Conservation (phyloP, 2,888 invertebrate species). For the Scrobipalpa atriplicella region DNA sequence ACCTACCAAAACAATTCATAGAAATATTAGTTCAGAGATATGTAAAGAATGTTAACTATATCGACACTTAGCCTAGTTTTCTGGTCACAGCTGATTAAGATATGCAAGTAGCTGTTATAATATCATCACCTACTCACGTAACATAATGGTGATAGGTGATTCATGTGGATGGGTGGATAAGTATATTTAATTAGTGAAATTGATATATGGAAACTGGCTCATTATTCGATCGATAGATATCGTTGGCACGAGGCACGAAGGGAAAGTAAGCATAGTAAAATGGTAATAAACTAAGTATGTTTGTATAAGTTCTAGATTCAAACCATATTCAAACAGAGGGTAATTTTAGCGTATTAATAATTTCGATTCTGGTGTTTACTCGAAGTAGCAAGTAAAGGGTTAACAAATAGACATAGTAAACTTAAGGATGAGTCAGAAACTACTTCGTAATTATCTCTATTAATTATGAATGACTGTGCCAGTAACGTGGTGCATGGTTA, state of each 20-base stretch:
- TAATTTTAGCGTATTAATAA: not conserved
- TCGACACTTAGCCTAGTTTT: not conserved
- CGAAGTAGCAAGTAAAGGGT: not conserved
- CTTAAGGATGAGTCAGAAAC: not conserved
- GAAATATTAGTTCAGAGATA: not conserved
- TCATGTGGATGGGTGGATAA: not conserved
- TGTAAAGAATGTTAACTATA: not conserved
- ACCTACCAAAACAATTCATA: not conserved
- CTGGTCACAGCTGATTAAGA: slow-evolving; percentile 1
- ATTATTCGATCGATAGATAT: slow-evolving; percentile 2
- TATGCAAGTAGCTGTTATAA: not conserved
- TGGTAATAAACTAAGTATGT: not conserved
- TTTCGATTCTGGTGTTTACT: not conserved
- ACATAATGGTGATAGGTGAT: not conserved
- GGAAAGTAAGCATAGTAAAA: not conserved
- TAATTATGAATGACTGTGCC: slow-evolving; percentile 7
- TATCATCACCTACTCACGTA: not conserved
- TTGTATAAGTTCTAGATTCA: too few relatives aligned
- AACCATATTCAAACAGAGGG: too few relatives aligned
- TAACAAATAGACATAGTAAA: not conserved
- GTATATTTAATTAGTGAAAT: not conserved
- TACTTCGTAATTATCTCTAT: not conserved
- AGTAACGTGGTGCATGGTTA: not conserved
- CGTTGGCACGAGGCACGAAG: not conserved
- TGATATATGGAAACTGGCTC: slow-evolving; percentile 1